A percentile compares a stretch with the other conserved stretches of the same genome.
Evolutionary conservation across 2,113 vertebrate species (phyloP).

Genomic region (Nipponia nippon): DNA sequence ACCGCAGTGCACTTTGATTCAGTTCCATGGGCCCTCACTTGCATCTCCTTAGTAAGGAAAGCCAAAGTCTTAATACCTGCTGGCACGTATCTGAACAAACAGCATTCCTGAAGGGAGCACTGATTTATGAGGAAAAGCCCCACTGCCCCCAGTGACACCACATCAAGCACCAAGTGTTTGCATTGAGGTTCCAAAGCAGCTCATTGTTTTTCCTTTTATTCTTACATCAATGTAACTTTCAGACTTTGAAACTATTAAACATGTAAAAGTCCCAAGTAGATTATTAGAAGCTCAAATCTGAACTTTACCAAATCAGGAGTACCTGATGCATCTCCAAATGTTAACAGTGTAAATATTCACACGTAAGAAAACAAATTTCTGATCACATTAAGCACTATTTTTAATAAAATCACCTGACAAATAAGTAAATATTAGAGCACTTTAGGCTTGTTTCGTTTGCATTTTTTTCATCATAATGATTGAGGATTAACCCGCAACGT

Average conservation of each 20-base stretch:
- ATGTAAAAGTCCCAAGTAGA: background rate
- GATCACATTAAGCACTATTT: background rate
- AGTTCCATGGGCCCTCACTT: background rate
- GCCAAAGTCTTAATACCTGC: background rate
- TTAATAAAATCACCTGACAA: background rate
- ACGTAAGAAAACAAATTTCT: background rate
- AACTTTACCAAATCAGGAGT: background rate
- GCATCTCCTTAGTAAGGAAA: background rate
- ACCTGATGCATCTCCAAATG: background rate
- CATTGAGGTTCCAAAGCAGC: background rate
- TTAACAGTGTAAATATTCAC: background rate
- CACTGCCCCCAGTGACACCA: background rate
- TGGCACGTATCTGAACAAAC: background rate
- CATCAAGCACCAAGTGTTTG: background rate
- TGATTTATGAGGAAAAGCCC: background rate
- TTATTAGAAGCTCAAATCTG: background rate
- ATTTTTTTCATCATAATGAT: background rate
- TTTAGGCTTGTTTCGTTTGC: background rate
- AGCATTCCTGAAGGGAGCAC: background rate
- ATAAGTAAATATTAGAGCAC: background rate
- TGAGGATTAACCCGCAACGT: background rate
- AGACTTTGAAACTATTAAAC: background rate
- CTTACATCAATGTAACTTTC: background rate
- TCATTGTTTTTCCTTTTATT: background rate
- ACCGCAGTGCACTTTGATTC: background rate